Evolutionary conservation across 2,113 vertebrate species (phyloP).

Genomic region (Cryptomyrus ogoouensis): DNA sequence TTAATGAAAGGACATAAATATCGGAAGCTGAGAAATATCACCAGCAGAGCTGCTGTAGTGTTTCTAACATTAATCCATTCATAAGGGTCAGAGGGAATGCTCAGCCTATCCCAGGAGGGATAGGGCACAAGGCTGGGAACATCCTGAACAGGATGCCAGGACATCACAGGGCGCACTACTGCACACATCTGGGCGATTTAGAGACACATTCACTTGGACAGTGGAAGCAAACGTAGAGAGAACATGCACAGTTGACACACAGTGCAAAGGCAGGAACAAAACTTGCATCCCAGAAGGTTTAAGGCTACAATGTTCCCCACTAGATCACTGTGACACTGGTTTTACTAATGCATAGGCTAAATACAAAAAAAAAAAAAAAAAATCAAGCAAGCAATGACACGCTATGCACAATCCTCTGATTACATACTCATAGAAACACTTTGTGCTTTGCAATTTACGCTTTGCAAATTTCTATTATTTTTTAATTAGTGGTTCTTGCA

Average conservation of each 20-base stretch:
- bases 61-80: neutral
- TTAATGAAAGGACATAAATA: neutral
- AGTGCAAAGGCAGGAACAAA: neutral
- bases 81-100: neutral
- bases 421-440: neutral
- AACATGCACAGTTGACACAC: neutral
- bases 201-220: neutral
- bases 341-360: neutral
- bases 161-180: neutral
- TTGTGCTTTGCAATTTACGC: neutral
- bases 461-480: neutral
- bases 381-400: neutral
- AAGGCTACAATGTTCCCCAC: neutral
- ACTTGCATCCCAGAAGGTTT: neutral
- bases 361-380: neutral
- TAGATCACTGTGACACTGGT: too few relatives aligned
- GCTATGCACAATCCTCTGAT: neutral
- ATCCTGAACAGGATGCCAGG: neutral
- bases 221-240: neutral
- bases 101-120: neutral
- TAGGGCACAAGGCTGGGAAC: neutral
- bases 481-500: neutral
- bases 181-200: neutral
- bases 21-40: neutral
- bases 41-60: neutral